Percentiles rank a stretch among this genome's conserved stretches.
These are phyloP conservation scores for Cotesia chilonis DNA, from an alignment of 1,140 invertebrate species.

Conservation along the genomic window DNA sequence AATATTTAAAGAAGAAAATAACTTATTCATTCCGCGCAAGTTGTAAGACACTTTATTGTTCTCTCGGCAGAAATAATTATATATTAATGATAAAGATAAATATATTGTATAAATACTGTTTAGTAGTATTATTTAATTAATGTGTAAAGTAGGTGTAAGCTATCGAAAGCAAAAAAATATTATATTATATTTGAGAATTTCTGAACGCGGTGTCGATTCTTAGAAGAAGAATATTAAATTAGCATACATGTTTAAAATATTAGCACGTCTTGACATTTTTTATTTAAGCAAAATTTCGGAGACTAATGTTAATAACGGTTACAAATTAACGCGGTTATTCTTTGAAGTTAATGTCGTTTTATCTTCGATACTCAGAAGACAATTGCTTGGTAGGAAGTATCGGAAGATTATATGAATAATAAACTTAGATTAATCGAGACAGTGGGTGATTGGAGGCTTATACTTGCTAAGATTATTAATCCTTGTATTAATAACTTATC, in stretches of 20 bases:
- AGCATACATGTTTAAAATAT: neutral
- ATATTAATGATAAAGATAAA: no score
- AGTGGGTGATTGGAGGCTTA: no score
- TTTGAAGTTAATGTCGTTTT: neutral
- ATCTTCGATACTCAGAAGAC: neutral
- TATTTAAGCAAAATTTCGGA: neutral
- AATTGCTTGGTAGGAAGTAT: neutral
- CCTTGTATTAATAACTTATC: no score
- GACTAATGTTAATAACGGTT: neutral
- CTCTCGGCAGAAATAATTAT: no score
- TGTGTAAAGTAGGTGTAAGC: slow-evolving; percentile 28
- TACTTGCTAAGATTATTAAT: no score
- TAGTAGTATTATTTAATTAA: slow-evolving; percentile 28
- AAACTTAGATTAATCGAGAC: neutral
- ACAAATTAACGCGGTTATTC: neutral
- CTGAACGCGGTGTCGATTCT: neutral
- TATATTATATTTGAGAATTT: neutral
- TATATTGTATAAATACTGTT: neutral
- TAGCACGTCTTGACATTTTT: neutral
- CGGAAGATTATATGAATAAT: neutral
- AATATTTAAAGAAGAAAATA: no score
- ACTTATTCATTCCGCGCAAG: no score
- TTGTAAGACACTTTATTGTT: no score
- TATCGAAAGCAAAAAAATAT: neutral
- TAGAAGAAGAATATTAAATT: neutral